A percentile compares a stretch with the other conserved stretches of the same genome.
Conservation (phyloP, 2,888 invertebrate genomes). For the Microdon myrmicae region DNA sequence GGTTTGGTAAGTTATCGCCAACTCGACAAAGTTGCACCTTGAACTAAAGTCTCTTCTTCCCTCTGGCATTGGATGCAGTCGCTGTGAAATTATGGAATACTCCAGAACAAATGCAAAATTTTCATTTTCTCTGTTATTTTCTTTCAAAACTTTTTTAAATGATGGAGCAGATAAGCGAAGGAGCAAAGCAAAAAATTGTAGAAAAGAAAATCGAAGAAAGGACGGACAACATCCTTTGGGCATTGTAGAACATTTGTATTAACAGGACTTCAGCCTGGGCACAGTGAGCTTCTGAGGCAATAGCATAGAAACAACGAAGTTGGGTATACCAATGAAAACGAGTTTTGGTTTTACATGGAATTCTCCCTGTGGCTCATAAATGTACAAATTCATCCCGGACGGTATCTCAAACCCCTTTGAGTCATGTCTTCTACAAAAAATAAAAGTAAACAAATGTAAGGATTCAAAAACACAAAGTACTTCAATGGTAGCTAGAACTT, state of each 20-base stretch:
- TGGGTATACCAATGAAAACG: no score
- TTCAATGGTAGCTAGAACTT: no score
- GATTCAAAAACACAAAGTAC: no score
- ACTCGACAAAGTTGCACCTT: slow-evolving; percentile 36
- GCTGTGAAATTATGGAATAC: no score
- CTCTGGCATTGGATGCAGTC: slow-evolving; percentile 34
- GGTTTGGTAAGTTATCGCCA: slow-evolving; percentile 39
- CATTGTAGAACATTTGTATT: slow-evolving; percentile 39
- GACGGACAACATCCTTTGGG: slow-evolving; percentile 17
- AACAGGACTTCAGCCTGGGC: slow-evolving; percentile 39
- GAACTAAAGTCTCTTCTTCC: slow-evolving; percentile 12
- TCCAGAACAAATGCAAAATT: slow-evolving; percentile 34
- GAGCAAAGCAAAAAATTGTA: slow-evolving; percentile 5
- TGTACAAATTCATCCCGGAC: no score
- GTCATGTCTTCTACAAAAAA: no score
- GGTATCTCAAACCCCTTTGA: no score
- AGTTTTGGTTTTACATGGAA: no score
- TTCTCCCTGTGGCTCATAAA: no score
- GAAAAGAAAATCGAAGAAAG: neutral
- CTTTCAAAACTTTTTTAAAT: slow-evolving; percentile 35
- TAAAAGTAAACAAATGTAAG: no score
- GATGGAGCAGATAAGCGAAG: slow-evolving; percentile 16
- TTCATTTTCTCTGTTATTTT: no score
- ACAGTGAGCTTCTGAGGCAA: slow-evolving; percentile 22
- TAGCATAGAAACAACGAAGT: no score